Evolutionary conservation across 2,888 invertebrate species (phyloP).

Genomic region (Andrena praecox): DNA sequence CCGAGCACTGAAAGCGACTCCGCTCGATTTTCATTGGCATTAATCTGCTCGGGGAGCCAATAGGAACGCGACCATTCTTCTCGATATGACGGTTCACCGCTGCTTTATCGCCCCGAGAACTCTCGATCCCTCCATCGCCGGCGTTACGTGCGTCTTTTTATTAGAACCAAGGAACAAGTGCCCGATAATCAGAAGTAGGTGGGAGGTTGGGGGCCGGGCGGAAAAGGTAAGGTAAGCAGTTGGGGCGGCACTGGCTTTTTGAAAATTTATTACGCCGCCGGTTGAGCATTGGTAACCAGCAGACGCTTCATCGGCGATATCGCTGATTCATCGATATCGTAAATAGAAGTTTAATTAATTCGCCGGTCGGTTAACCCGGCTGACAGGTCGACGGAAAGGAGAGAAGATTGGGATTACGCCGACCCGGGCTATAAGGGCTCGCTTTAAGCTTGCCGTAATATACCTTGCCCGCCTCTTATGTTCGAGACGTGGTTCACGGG

Average conservation of each 20-base stretch:
- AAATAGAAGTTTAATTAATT: conserved; percentile 85
- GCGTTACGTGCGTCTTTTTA: conserved; percentile 11
- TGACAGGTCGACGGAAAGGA: conserved; percentile 79
- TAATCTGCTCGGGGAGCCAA: conserved; percentile 13
- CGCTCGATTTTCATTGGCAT: conserved; percentile 24
- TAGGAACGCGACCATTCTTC: not conserved
- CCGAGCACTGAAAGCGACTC: not conserved
- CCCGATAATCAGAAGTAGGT: conserved; percentile 17
- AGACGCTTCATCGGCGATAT: conserved; percentile 65
- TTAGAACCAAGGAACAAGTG: conserved; percentile 22
- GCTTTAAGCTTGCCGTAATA: conserved; percentile 75
- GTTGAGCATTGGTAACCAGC: conserved; percentile 59
- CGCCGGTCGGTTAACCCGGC: conserved; percentile 82
- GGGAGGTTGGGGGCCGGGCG: not conserved
- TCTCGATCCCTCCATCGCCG: not conserved
- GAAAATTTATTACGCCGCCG: conserved; percentile 67
- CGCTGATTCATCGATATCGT: conserved; percentile 85
- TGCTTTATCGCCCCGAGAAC: conserved; percentile 16
- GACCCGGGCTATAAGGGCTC: conserved; percentile 71
- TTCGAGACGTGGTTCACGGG: conserved; percentile 38
- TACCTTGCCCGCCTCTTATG: conserved; percentile 67
- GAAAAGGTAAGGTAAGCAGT: conserved; percentile 47
- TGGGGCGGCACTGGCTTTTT: conserved; percentile 52
- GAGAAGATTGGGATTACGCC: conserved; percentile 74
- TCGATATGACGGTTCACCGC: conserved; percentile 14